Percentiles rank a stretch among this genome's conserved stretches.
These are phyloP conservation scores for Drosophila paracracens DNA, from an alignment of 2,888 invertebrate genomes.

Conservation along the genomic window DNA sequence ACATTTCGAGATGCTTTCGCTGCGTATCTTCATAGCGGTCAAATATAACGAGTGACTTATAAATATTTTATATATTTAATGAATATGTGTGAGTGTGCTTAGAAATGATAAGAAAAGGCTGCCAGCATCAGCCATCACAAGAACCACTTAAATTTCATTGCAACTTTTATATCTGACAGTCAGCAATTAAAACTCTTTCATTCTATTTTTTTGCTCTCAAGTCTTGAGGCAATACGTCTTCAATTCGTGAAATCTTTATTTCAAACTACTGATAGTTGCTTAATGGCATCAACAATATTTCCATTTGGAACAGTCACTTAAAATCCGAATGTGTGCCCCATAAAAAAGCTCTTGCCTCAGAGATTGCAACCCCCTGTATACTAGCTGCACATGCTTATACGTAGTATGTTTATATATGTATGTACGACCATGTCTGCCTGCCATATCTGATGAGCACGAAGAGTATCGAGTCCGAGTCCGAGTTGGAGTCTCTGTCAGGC, in stretches of 20 bases:
- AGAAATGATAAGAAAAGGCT: not conserved
- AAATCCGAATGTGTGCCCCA: conserved; percentile 2
- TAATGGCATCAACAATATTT: not conserved
- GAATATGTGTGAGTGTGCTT: not conserved
- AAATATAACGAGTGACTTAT: not conserved
- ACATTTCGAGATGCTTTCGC: conserved; percentile 1
- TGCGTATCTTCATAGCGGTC: not conserved
- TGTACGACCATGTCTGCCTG: conserved; percentile 52
- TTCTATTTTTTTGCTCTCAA: not conserved
- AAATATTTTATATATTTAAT: not conserved
- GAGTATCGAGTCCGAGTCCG: conserved; percentile 34
- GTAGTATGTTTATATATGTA: conserved; percentile 22
- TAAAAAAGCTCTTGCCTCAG: conserved; percentile 1
- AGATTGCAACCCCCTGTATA: conserved; percentile 63
- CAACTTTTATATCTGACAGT: not conserved
- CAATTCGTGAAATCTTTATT: conserved; percentile 3
- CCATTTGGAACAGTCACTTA: not conserved
- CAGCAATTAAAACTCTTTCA: not conserved
- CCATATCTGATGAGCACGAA: conserved; percentile 79
- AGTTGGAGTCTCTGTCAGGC: conserved; percentile 46
- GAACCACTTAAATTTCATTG: not conserved
- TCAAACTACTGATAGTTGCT: not conserved
- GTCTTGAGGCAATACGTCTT: not conserved
- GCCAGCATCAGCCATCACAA: not conserved
- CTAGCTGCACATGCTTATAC: conserved; percentile 13